Conservation (phyloP, 2,113 vertebrate species). For the Rhabdornis inornatus region DNA sequence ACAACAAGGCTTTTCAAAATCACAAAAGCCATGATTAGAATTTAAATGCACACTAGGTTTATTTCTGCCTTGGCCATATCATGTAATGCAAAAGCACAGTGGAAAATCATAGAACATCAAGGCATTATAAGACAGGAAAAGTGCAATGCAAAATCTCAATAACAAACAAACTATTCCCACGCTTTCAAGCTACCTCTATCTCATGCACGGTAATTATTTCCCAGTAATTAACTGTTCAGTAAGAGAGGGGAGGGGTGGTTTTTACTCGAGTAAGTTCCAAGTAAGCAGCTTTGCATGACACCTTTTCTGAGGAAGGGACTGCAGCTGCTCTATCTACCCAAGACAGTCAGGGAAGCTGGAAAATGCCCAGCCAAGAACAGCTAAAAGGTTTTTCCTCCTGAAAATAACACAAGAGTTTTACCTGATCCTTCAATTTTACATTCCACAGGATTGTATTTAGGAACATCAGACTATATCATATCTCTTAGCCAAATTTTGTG, state of each 20-base stretch:
- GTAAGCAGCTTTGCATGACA: neutral
- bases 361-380: neutral
- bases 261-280: neutral
- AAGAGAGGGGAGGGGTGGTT: neutral
- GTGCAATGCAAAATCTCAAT: neutral
- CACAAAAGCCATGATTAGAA: neutral
- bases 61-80: neutral
- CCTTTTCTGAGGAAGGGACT: neutral
- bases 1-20: neutral
- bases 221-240: neutral
- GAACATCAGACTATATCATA: neutral
- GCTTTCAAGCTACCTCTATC: neutral
- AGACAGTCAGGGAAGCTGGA: neutral
- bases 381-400: neutral
- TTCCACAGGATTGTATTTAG: neutral
- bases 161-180: neutral
- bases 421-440: neutral
- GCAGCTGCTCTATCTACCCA: fast-evolving
- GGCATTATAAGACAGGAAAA: neutral
- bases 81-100: neutral
- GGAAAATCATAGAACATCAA: neutral
- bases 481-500: neutral
- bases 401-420: neutral
- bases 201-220: neutral
- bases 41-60: neutral